phyloP scores from a whole-genome alignment of 2,797 vertebrate species.

The Sus cebifrons region DNA sequence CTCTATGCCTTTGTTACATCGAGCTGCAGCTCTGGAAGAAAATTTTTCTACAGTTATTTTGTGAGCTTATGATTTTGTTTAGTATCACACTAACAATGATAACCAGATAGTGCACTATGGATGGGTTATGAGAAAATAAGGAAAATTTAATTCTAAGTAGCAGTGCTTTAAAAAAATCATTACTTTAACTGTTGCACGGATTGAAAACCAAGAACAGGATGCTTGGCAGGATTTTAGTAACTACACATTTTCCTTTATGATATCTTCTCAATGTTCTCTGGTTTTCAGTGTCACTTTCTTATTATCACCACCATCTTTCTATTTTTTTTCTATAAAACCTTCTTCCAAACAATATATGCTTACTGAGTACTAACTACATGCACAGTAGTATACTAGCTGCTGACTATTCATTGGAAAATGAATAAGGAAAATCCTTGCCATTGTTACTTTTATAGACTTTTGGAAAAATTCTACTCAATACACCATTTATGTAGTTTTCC shows the following conservation, averaged over 20 bases:
- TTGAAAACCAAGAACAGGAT: neutral
- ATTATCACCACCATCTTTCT: neutral
- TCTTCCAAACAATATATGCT: slow-evolving; percentile 39
- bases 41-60: slow-evolving; percentile 32
- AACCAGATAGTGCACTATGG: neutral
- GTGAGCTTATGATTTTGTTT: neutral
- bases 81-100: neutral
- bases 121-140: neutral
- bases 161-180: slow-evolving; percentile 51
- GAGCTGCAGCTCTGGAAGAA: slow-evolving; percentile 94
- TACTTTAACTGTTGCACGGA: slow-evolving; percentile 10
- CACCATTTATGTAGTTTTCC: neutral
- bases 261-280: neutral
- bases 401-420: neutral
- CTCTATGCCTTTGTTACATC: slow-evolving; percentile 98
- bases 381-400: neutral
- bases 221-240: neutral
- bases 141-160: slow-evolving; percentile 43
- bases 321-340: neutral
- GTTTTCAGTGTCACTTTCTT: slow-evolving; percentile 21
- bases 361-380: slow-evolving; percentile 15
- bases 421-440: neutral
- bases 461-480: neutral
- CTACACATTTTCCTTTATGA: neutral
- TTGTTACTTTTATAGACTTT: neutral